Percentiles rank a stretch among this genome's conserved stretches.
Evolutionary conservation across 2,888 invertebrate genomes (phyloP).

Genomic region (Nycteola revayana): DNA sequence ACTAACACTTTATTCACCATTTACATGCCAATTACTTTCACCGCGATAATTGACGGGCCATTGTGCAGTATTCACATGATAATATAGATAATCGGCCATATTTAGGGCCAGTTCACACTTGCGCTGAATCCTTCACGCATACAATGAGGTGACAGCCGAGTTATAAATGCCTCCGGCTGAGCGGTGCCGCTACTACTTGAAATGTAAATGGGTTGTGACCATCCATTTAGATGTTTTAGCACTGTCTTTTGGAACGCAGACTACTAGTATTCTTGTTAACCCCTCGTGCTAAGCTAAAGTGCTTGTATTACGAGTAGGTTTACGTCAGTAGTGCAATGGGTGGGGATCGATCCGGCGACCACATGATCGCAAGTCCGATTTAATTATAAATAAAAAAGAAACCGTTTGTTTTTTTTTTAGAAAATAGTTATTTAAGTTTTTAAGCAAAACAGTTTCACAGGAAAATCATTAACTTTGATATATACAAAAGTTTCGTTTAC

Average conservation of each 20-base stretch:
- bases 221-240: conserved; percentile 20
- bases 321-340: too few relatives aligned
- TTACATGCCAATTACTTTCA: conserved; percentile 57
- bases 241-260: not conserved
- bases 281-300: too few relatives aligned
- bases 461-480: too few relatives aligned
- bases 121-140: conserved; percentile 52
- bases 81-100: conserved; percentile 23
- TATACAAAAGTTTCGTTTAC: too few relatives aligned
- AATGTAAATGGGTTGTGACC: conserved; percentile 30
- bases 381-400: too few relatives aligned
- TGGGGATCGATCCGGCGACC: too few relatives aligned
- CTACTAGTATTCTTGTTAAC: too few relatives aligned
- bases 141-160: conserved; percentile 43
- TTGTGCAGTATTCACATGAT: conserved; percentile 45
- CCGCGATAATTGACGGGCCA: conserved; percentile 56
- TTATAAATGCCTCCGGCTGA: conserved; percentile 51
- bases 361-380: too few relatives aligned
- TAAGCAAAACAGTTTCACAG: too few relatives aligned
- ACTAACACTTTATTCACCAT: conserved; percentile 32
- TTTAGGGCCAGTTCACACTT: conserved; percentile 44
- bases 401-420: too few relatives aligned
- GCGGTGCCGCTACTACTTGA: conserved; percentile 39
- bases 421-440: too few relatives aligned
- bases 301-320: too few relatives aligned